phyloP scores from a whole-genome alignment of 2,888 invertebrate genomes.

The Mechanitis messenoides region DNA sequence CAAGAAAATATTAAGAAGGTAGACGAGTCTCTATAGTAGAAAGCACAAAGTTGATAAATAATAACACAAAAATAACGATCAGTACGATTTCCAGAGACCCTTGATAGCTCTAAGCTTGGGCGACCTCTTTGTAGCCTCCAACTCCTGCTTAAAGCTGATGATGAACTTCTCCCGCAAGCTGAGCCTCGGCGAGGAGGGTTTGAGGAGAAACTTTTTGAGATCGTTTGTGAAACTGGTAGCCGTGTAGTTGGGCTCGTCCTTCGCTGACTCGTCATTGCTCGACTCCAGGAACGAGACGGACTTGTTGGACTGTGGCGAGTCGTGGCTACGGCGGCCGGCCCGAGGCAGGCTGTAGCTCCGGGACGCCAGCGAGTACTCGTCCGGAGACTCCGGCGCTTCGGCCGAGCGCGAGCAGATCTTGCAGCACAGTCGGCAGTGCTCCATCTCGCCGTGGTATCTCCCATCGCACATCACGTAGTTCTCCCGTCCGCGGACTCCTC shows the following conservation, averaged over 20 bases:
- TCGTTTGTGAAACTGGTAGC: constrained; percentile 74
- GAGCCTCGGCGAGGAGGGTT: constrained; percentile 61
- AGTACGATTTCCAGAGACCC: constrained; percentile 73
- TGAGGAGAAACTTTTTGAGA: constrained; percentile 65
- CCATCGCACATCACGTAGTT: constrained; percentile 60
- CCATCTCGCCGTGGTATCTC: constrained; percentile 55
- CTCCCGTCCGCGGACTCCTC: constrained; percentile 36
- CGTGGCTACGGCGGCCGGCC: constrained; percentile 50
- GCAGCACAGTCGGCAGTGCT: constrained; percentile 65
- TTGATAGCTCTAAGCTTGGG: constrained; percentile 71
- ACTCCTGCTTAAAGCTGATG: constrained; percentile 67
- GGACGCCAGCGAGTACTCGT: constrained; percentile 61
- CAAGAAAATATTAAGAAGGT: constrained; percentile 1
- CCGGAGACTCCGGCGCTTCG: constrained; percentile 60
- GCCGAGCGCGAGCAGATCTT: constrained; percentile 58
- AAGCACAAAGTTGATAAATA: constrained; percentile 22
- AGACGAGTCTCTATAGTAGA: constrained; percentile 7
- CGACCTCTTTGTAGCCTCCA: constrained; percentile 65
- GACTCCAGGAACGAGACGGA: constrained; percentile 71
- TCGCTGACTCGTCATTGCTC: constrained; percentile 57
- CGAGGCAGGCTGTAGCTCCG: constrained; percentile 56
- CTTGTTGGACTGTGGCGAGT: constrained; percentile 68
- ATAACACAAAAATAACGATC: constrained; percentile 24
- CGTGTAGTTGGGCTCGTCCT: constrained; percentile 70
- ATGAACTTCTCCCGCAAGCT: constrained; percentile 70